These are phyloP conservation scores for Hydrozoanthus tunicans DNA, from an alignment of 64 coral and sea anemone genomes.

Conservation along the genomic window DNA sequence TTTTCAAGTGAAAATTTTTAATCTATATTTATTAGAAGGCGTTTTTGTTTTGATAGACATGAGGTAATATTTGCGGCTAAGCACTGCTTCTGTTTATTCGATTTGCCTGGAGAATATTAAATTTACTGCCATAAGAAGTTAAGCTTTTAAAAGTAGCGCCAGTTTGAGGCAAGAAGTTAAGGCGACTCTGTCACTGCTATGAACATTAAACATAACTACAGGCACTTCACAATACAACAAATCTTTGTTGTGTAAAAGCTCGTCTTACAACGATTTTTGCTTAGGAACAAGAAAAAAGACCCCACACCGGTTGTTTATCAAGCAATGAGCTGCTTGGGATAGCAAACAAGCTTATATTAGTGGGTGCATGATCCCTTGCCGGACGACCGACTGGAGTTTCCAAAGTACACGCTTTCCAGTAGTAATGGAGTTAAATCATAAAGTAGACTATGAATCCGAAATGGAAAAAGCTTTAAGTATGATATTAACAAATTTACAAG, in stretches of 20 bases:
- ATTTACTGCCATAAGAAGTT: neutral
- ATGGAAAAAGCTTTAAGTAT: slow-evolving; percentile 47
- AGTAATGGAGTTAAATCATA: slow-evolving; percentile 1
- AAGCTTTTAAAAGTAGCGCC: neutral
- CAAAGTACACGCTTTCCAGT: neutral
- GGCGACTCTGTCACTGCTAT: neutral
- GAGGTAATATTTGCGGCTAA: neutral
- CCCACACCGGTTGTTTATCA: neutral
- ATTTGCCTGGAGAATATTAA: slow-evolving; percentile 34
- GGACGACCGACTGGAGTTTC: neutral
- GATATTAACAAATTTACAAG: slow-evolving; percentile 54
- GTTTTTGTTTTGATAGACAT: neutral
- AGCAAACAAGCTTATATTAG: no score
- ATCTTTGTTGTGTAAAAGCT: neutral
- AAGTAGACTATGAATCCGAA: slow-evolving; percentile 34
- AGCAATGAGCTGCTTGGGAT: no score
- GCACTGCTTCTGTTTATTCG: slow-evolving; percentile 32
- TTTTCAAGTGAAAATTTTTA: neutral
- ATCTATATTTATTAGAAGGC: neutral
- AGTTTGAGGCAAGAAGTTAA: neutral
- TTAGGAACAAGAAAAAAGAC: neutral
- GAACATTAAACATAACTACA: no score
- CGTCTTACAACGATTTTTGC: no score
- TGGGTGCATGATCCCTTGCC: no score
- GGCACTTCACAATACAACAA: neutral